Evolutionary conservation across 1,140 invertebrate species (phyloP).

Genomic region (Orius insidiosus): DNA sequence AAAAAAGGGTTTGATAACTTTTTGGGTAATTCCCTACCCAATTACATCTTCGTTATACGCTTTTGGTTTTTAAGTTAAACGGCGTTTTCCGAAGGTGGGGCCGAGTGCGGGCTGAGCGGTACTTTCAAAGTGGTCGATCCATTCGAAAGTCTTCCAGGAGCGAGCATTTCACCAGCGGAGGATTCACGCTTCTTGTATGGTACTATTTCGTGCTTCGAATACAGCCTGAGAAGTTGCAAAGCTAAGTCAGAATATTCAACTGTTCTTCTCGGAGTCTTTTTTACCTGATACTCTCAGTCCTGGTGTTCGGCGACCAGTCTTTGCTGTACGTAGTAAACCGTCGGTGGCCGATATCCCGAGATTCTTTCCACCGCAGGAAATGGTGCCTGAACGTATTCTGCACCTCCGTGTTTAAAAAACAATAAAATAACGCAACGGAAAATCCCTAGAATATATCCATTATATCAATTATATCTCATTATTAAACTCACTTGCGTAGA

Average conservation of each 20-base stretch:
- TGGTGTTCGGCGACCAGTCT: conserved; percentile 59
- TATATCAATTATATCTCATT: too few species aligned
- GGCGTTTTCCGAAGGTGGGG: conserved; percentile 3
- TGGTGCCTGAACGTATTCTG: conserved; percentile 67
- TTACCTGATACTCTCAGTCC: conserved; percentile 66
- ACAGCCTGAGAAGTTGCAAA: conserved; percentile 4
- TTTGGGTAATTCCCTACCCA: too few species aligned
- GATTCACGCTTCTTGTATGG: conserved; percentile 42
- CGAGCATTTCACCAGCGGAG: conserved; percentile 48
- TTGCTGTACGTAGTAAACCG: conserved; percentile 40
- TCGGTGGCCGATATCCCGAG: conserved; percentile 34
- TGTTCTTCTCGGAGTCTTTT: conserved; percentile 12
- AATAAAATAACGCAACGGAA: conserved; percentile 73
- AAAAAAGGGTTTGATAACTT: too few species aligned
- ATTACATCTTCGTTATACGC: too few species aligned
- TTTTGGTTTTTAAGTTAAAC: background rate
- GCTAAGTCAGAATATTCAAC: background rate
- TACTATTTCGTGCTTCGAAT: conserved; percentile 9
- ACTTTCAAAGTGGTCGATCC: conserved; percentile 5
- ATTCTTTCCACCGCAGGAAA: conserved; percentile 57
- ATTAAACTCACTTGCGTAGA: conserved; percentile 55
- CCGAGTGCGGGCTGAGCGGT: conserved; percentile 4
- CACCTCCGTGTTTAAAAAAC: conserved; percentile 84
- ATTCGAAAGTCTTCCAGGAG: conserved; percentile 19
- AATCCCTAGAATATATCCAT: too few species aligned